phyloP scores from a whole-genome alignment of 2,888 invertebrate genomes.

The Chaetogeoica ovagalla region DNA sequence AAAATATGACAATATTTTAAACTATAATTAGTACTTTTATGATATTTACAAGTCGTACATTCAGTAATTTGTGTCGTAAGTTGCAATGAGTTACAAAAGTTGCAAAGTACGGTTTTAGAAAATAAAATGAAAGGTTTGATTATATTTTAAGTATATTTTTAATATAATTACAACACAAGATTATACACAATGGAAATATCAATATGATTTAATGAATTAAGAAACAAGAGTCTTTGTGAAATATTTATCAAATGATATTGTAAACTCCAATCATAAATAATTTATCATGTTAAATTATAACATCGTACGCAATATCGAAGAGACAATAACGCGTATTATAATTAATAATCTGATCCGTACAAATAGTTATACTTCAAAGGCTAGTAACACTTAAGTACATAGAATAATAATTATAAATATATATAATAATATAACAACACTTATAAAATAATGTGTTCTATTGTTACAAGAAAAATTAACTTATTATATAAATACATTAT shows the following conservation, averaged over 20 bases:
- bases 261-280: background rate
- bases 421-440: conserved; percentile 26
- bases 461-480: conserved; percentile 20
- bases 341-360: conserved; percentile 2
- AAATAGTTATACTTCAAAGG: conserved; percentile 3
- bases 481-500: background rate
- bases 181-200: conserved; percentile 6
- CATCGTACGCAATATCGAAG: background rate
- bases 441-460: conserved; percentile 4
- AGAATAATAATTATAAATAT: conserved; percentile 4
- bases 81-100: too few species aligned
- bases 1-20: too few species aligned
- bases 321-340: background rate
- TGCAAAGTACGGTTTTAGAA: background rate
- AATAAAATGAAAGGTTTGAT: conserved; percentile 13
- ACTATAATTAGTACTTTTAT: too few species aligned
- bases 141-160: conserved; percentile 17
- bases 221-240: conserved; percentile 15
- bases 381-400: background rate
- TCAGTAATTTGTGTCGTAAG: too few species aligned
- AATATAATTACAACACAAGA: background rate
- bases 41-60: too few species aligned
- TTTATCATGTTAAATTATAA: background rate
- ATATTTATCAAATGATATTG: background rate
- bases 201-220: conserved; percentile 13